phyloP scores from a whole-genome alignment of 1,140 invertebrate species.

The Caenorhabditis latens region DNA sequence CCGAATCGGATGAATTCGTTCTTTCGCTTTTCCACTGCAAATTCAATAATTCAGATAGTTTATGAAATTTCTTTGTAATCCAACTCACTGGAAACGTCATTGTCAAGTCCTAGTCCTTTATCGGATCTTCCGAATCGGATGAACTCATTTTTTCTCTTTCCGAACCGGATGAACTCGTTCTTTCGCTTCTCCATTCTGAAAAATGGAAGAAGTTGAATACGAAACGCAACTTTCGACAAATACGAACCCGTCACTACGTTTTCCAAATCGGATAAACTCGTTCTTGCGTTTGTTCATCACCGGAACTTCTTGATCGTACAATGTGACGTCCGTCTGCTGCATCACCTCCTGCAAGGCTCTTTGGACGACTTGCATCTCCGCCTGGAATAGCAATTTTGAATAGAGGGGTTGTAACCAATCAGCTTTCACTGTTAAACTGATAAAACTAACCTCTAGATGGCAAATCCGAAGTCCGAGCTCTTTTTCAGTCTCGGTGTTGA shows the following conservation, averaged over 20 bases:
- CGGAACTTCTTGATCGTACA: conserved; percentile 34
- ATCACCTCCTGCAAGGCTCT: conserved; percentile 51
- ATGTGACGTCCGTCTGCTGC: conserved; percentile 49
- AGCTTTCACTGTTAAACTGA: background rate
- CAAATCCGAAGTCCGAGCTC: conserved; percentile 48
- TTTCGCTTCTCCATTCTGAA: conserved; percentile 67
- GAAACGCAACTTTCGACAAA: background rate
- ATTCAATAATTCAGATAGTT: background rate
- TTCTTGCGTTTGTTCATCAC: conserved; percentile 61
- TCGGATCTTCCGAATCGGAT: conserved; percentile 66
- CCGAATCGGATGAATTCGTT: conserved; percentile 73
- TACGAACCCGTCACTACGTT: conserved; percentile 45
- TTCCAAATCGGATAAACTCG: conserved; percentile 66
- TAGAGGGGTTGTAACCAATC: background rate
- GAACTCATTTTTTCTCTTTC: conserved; percentile 69
- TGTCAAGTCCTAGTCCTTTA: conserved; percentile 35
- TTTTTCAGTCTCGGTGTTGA: conserved; percentile 40
- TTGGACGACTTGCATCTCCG: conserved; percentile 45
- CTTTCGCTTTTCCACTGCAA: conserved; percentile 67
- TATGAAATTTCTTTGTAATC: background rate
- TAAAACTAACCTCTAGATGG: conserved; percentile 20
- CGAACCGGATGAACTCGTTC: conserved; percentile 70
- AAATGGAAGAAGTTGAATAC: background rate
- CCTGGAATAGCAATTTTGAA: background rate
- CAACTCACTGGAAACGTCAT: conserved; percentile 25